Evolutionary conservation across 2,113 vertebrate genomes (phyloP).

Genomic region (Coreoperca whiteheadi): DNA sequence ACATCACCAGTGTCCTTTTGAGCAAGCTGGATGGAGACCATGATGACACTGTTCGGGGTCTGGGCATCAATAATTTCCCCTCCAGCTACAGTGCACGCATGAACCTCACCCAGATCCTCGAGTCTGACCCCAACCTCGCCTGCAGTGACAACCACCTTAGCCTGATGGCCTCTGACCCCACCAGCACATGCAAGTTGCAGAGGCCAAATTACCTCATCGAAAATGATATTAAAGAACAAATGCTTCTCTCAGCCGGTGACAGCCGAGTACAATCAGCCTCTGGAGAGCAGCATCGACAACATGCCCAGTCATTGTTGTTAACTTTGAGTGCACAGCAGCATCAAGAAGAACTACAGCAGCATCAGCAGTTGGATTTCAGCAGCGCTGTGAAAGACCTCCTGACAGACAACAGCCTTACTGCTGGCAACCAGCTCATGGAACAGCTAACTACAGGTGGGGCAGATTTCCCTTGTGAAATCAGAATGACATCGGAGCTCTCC

Average conservation of each 20-base stretch:
- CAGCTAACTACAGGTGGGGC: slow-evolving; percentile 85
- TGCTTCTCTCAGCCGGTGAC: slow-evolving; percentile 88
- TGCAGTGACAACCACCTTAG: slow-evolving; percentile 88
- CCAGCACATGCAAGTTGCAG: slow-evolving; percentile 88
- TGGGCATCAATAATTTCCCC: slow-evolving; percentile 93
- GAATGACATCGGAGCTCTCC: slow-evolving; percentile 95
- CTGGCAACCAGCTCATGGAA: slow-evolving; percentile 88
- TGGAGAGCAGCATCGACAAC: slow-evolving; percentile 84
- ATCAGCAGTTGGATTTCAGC: slow-evolving; percentile 90
- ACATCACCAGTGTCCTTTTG: slow-evolving; percentile 92
- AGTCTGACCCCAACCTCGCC: slow-evolving; percentile 88
- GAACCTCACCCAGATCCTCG: slow-evolving; percentile 98
- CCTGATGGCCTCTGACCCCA: slow-evolving; percentile 88
- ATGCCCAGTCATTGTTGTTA: slow-evolving; percentile 84
- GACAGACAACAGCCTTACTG: slow-evolving; percentile 86
- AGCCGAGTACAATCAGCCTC: slow-evolving; percentile 88
- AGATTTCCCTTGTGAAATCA: slow-evolving; percentile 92
- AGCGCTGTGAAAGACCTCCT: slow-evolving; percentile 92
- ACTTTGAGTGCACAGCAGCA: slow-evolving; percentile 82
- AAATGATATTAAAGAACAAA: slow-evolving; percentile 89
- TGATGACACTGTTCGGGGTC: slow-evolving; percentile 89
- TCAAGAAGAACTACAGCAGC: slow-evolving; percentile 79
- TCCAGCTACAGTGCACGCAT: slow-evolving; percentile 97
- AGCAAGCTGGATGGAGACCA: slow-evolving; percentile 94
- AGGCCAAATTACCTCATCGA: slow-evolving; percentile 93